These are phyloP conservation scores for Eudyptes chrysolophus DNA, from an alignment of 2,113 vertebrate genomes.

Conservation along the genomic window DNA sequence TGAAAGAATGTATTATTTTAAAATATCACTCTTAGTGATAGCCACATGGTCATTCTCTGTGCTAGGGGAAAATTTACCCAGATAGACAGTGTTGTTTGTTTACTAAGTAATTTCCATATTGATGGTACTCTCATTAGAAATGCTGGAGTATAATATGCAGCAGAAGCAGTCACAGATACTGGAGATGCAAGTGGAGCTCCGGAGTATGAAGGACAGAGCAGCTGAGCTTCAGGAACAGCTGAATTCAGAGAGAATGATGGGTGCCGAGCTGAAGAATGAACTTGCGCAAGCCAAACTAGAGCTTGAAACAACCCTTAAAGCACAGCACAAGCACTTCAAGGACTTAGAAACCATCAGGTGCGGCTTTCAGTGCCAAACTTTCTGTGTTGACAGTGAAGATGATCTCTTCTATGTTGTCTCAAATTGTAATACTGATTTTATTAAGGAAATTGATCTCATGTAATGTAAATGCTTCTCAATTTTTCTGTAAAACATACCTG, in stretches of 20 bases:
- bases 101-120: background rate
- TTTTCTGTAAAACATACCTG: background rate
- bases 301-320: conserved; percentile 86
- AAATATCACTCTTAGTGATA: background rate
- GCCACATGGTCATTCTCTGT: background rate
- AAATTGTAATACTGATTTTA: background rate
- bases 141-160: conserved; percentile 65
- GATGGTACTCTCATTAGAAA: conserved; percentile 46
- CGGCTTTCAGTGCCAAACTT: background rate
- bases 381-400: background rate
- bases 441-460: background rate
- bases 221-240: conserved; percentile 75
- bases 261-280: conserved; percentile 84
- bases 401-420: background rate
- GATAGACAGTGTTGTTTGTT: background rate
- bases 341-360: conserved; percentile 92
- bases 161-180: conserved; percentile 74
- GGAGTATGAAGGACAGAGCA: conserved; percentile 59
- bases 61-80: background rate
- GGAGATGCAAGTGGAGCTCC: conserved; percentile 77
- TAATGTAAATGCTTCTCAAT: background rate
- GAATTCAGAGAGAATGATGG: conserved; percentile 73
- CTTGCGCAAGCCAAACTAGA: conserved; percentile 89
- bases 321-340: conserved; percentile 90
- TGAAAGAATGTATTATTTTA: background rate